A percentile compares a stretch with the other conserved stretches of the same genome.
Evolutionary conservation across 1,140 invertebrate genomes (phyloP).

Genomic region (Lepidurus couesii): DNA sequence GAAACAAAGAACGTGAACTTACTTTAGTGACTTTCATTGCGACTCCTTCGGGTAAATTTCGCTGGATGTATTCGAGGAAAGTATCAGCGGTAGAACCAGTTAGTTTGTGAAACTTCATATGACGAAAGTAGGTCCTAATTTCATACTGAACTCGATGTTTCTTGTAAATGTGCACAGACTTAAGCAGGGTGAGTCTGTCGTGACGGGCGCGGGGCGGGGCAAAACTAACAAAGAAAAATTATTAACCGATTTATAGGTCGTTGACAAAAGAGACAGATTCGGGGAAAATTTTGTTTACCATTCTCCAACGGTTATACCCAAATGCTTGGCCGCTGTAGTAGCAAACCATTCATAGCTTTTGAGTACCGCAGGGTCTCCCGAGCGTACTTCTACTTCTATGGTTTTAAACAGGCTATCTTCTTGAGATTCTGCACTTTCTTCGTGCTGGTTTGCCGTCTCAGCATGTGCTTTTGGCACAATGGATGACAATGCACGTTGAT

Average conservation of each 20-base stretch:
- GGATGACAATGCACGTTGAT: not conserved
- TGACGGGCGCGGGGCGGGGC: slow-evolving; percentile 63
- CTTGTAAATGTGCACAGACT: slow-evolving; percentile 85
- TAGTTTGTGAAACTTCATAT: slow-evolving; percentile 72
- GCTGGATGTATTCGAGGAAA: slow-evolving; percentile 90
- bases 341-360: slow-evolving; percentile 82
- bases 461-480: not conserved
- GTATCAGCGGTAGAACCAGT: slow-evolving; percentile 94
- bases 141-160: slow-evolving; percentile 96
- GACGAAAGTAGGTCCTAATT: slow-evolving; percentile 82
- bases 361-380: slow-evolving; percentile 77
- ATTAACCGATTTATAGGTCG: slow-evolving; percentile 27
- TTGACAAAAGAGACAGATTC: not conserved
- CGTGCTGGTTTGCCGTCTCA: not conserved
- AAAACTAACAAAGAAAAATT: slow-evolving; percentile 54
- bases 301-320: slow-evolving; percentile 66
- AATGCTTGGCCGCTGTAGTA: slow-evolving; percentile 66
- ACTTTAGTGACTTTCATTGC: slow-evolving; percentile 89
- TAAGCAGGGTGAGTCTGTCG: slow-evolving; percentile 71
- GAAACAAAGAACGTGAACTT: slow-evolving; percentile 5
- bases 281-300: slow-evolving; percentile 51
- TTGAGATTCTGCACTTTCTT: slow-evolving; percentile 6
- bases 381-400: slow-evolving; percentile 78
- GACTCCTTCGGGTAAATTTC: slow-evolving; percentile 95
- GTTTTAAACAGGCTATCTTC: slow-evolving; percentile 73